A percentile compares a stretch with the other conserved stretches of the same genome.
Evolutionary conservation across 2,113 vertebrate species (phyloP).

Genomic region (Notechis scutatus): DNA sequence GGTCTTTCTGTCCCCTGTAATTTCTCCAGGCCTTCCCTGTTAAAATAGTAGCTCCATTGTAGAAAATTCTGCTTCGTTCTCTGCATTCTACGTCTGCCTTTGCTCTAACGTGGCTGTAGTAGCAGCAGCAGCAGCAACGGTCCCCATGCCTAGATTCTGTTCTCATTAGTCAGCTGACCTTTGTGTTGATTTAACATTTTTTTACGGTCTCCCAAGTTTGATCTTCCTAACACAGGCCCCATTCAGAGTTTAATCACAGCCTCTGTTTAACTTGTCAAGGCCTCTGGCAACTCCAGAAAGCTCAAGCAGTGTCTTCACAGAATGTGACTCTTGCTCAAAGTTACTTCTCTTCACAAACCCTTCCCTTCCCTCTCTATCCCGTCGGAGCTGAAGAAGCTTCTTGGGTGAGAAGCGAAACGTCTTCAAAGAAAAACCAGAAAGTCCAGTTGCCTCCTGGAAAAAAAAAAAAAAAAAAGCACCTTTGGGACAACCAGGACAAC

Average conservation of each 20-base stretch:
- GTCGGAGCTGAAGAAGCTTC: too few relatives aligned
- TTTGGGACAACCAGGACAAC: too few relatives aligned
- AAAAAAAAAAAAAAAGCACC: too few relatives aligned
- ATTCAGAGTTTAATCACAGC: constrained; percentile 57
- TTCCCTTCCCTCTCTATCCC: too few relatives aligned
- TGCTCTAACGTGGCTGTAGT: neutral
- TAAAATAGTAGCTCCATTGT: neutral
- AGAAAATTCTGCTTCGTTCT: neutral
- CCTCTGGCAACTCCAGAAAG: constrained; percentile 47
- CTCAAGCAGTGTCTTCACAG: neutral
- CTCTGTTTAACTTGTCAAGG: constrained; percentile 58
- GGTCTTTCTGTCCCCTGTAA: neutral
- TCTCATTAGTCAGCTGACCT: constrained; percentile 40
- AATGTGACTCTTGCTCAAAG: neutral
- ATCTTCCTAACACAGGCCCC: constrained; percentile 52
- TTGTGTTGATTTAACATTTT: constrained; percentile 48
- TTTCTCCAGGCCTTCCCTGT: too few relatives aligned
- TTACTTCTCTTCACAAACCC: neutral
- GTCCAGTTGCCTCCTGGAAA: too few relatives aligned
- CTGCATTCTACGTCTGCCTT: constrained; percentile 9
- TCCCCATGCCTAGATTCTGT: constrained; percentile 24
- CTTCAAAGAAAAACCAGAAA: too few relatives aligned
- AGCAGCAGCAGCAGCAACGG: neutral
- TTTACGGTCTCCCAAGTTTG: constrained; percentile 42
- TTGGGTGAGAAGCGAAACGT: too few relatives aligned